Evolutionary conservation across 1,140 invertebrate species (phyloP).

Genomic region (Thereuonema tuberculata): DNA sequence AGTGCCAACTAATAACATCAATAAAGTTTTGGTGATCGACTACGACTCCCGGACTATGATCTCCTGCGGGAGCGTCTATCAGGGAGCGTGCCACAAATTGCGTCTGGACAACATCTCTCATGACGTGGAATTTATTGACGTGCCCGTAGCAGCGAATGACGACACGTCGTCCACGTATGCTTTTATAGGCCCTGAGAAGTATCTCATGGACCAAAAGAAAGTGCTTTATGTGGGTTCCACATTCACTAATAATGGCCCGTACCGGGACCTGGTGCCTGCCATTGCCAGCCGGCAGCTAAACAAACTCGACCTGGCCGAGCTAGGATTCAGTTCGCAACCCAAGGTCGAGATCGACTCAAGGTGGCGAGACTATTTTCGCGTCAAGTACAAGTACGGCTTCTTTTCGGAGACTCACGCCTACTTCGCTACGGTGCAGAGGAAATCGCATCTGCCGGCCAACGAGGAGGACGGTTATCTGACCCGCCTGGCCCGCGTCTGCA

Average conservation of each 20-base stretch:
- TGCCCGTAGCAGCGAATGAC: constrained; percentile 79
- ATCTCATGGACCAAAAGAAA: constrained; percentile 56
- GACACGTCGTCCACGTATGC: constrained; percentile 80
- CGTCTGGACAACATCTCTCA: constrained; percentile 64
- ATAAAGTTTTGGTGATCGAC: constrained; percentile 83
- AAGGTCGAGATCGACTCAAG: constrained; percentile 82
- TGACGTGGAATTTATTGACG: constrained; percentile 54
- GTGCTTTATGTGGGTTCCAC: constrained; percentile 89
- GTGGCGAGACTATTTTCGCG: constrained; percentile 84
- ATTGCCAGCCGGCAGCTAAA: constrained; percentile 72
- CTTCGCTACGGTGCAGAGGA: constrained; percentile 87
- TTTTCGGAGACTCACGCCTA: constrained; percentile 88
- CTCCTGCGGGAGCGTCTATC: constrained; percentile 69
- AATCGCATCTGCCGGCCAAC: constrained; percentile 61
- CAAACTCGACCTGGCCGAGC: constrained; percentile 61
- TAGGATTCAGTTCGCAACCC: constrained; percentile 72
- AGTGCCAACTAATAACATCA: constrained; percentile 63
- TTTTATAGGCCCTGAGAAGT: constrained; percentile 82
- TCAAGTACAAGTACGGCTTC: constrained; percentile 91
- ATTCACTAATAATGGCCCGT: constrained; percentile 80
- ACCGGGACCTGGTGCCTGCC: constrained; percentile 84
- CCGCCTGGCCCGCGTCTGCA: constrained; percentile 76
- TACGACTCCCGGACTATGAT: constrained; percentile 63
- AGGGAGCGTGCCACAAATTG: constrained; percentile 78
- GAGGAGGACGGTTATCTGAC: constrained; percentile 86